phyloP scores from a whole-genome alignment of 2,113 vertebrate genomes.

The Nematolebias whitei region DNA sequence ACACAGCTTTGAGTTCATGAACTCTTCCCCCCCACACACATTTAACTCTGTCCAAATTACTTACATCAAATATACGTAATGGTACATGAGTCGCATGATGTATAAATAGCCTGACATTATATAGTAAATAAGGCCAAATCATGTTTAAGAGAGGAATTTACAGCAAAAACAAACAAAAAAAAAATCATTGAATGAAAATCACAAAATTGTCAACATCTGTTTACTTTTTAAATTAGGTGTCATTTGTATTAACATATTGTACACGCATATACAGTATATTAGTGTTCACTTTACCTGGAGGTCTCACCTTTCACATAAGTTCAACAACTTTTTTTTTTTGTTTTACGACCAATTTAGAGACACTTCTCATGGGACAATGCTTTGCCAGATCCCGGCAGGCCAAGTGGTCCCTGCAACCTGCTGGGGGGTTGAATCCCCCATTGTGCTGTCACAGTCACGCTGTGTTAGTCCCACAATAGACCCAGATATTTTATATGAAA shows the following conservation, averaged over 20 bases:
- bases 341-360: conserved; percentile 72
- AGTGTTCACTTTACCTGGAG: conserved; percentile 68
- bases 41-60: background rate
- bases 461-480: conserved; percentile 92
- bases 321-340: conserved; percentile 71
- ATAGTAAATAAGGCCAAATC: background rate
- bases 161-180: background rate
- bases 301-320: conserved; percentile 64
- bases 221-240: too few relatives aligned
- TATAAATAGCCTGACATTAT: background rate
- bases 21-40: background rate
- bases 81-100: background rate
- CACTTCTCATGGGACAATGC: conserved; percentile 58
- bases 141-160: background rate
- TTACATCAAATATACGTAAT: background rate
- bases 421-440: conserved; percentile 95
- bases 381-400: conserved; percentile 80
- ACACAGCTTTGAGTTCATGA: background rate
- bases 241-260: too few relatives aligned
- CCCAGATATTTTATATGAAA: conserved; percentile 99
- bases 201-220: too few relatives aligned
- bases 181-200: background rate
- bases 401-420: conserved; percentile 93
- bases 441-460: conserved; percentile 96
- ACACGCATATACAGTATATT: too few relatives aligned